Base-by-base conservation (phyloP, 2,113 vertebrate species). In the Eulemur rufifrons region DNA sequence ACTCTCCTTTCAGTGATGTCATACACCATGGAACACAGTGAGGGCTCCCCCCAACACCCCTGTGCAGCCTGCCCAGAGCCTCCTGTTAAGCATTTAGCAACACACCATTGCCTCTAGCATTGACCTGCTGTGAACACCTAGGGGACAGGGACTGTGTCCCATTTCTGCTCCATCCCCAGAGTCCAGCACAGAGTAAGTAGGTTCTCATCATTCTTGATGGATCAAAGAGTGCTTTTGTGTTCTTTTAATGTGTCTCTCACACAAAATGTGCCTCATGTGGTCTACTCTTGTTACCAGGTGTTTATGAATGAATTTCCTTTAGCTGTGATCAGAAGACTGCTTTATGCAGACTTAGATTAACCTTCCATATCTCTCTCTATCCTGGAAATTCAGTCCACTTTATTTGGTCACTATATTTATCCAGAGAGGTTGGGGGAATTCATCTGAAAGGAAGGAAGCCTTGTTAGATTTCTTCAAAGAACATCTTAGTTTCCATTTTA, bases 401-500 rank as follows among this genome's bases (percentile, higher is more conserved):
- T 64, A 71, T 64, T 50, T 29, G 12, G 32, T 82, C 61, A 50
- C 8, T 83, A 18, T 42, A 50, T 71, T 92, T 20, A 68, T 47
- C 52, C 69, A 94, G 39, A 80, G n/a, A 86, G n/a, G 3, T 45
- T 63, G 42, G 68, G 50, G 23, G 32, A 80, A 83, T 42, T 86
- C 56, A 88, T 87, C 86, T 74, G 34, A 27, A 59, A 94, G 42
- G 39, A 77, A 91, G 59, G 13, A 87, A 77, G 42, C 34, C 45
- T 63, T 89, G 6, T 52, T 32, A 21, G 37, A 1, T 92, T 87
- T 97, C 82, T 91, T 91, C 59, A 86, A 66, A 21, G 45, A 78
- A 94, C 13, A 90, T 20, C 18, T 73, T 87, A 52, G 34, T 54
- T 92, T 97, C 56, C 73, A 73, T 89, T 87, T 89, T 39, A 34